Conservation (phyloP, 2,888 invertebrate genomes). For the Cistogaster globosa region DNA sequence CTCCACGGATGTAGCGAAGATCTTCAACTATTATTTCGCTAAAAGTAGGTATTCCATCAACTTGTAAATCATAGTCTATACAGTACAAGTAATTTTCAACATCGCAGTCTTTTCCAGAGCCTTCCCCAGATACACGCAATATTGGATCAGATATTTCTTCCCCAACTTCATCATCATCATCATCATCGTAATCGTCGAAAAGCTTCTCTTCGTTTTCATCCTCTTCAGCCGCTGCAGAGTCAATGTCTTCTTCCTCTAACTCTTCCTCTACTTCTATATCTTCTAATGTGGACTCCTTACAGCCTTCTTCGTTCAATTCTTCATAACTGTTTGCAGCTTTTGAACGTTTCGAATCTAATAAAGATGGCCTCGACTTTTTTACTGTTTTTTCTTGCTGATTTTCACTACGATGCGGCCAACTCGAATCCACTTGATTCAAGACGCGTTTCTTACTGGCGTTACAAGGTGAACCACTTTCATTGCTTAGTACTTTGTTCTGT, state of each 20-base stretch:
- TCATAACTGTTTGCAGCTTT: slow-evolving; percentile 81
- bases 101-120: slow-evolving; percentile 87
- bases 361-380: slow-evolving; percentile 79
- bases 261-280: slow-evolving; percentile 75
- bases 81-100: slow-evolving; percentile 76
- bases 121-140: slow-evolving; percentile 88
- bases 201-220: slow-evolving; percentile 78
- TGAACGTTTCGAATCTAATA: slow-evolving; percentile 79
- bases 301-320: slow-evolving; percentile 75
- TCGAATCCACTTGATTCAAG: slow-evolving; percentile 75
- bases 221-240: slow-evolving; percentile 79
- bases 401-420: slow-evolving; percentile 69
- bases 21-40: slow-evolving; percentile 90
- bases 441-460: slow-evolving; percentile 75
- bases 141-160: slow-evolving; percentile 90
- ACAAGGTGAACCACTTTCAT: slow-evolving; percentile 60
- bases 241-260: slow-evolving; percentile 78
- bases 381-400: slow-evolving; percentile 21
- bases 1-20: slow-evolving; percentile 85
- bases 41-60: slow-evolving; percentile 76
- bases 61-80: slow-evolving; percentile 20
- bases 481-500: slow-evolving; percentile 77
- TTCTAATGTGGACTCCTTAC: slow-evolving; percentile 74
- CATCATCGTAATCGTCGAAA: slow-evolving; percentile 78
- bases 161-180: slow-evolving; percentile 83